Evolutionary conservation across 2,113 vertebrate species (phyloP), one percentile per base, ranked within the genome.

Genomic region (Hyaena hyaena): DNA sequence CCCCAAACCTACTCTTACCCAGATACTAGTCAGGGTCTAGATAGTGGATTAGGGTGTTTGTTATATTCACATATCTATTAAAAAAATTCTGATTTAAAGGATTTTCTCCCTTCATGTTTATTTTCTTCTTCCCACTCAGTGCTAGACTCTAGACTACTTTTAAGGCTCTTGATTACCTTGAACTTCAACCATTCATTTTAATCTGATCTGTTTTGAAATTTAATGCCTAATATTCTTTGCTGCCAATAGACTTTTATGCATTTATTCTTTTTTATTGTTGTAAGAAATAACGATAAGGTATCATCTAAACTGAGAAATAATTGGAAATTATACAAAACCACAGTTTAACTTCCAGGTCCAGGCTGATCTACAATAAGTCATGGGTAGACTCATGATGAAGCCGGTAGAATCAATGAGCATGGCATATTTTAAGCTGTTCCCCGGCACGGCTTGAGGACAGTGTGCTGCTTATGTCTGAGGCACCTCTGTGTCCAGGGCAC

Each of bases 301-400:
- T 97, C 97, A 98, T 97, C 96, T 90, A 98, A 97, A 98, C 98
- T 98, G 97, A 96, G 94, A 98, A 98, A 98, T 98, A 98, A 98
- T 98, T 98, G 91, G 97, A 98, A 98, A 97, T 98, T 93, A 97
- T 96, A 98, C 98, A 97, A 96, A 97, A 97, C 96, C 93, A 81
- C 93, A 98, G 97, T 96, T 94, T 89, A 95, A 96, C 91, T 55
- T 81, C 92, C 53, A 71, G 53, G 26, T 97, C 82, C 95, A 96
- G 91, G 76, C 95, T 98, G 98, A 95, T 95, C 28, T 61, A 39
- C 10, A 55, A 3, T 24, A 74, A 86, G 14, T 86, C 80, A 88
- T 76, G 26, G 14, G 45, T 3, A n/a, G 53, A 33, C 45, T 89
- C 0, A 0, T 24, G 69, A 10, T 4, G 43, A 65, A 66, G 19